Percentiles rank a stretch among this genome's conserved stretches.
Conservation (phyloP, 2,888 invertebrate species). For the Thymelicus acteon region DNA sequence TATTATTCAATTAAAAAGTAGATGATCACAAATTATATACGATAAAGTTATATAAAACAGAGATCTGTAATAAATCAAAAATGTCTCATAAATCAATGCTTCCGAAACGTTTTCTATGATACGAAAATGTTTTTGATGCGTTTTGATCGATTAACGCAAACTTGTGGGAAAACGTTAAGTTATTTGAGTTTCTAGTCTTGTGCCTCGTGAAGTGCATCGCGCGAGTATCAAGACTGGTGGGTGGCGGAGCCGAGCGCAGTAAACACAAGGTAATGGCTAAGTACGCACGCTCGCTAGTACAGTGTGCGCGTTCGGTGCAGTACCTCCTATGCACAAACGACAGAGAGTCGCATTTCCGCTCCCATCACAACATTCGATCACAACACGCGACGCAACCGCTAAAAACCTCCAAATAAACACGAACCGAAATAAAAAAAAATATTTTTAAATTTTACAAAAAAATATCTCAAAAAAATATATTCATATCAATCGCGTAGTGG, state of each 20-base stretch:
- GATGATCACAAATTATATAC: too few species aligned
- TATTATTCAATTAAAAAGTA: too few species aligned
- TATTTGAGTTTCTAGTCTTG: neutral
- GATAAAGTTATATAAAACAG: too few species aligned
- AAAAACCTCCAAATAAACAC: constrained; percentile 74
- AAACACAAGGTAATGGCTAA: constrained; percentile 85
- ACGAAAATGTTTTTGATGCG: neutral
- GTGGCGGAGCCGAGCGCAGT: constrained; percentile 69
- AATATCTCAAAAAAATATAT: constrained; percentile 72
- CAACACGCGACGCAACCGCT: constrained; percentile 78
- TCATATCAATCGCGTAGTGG: constrained; percentile 76
- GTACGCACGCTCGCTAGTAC: constrained; percentile 84
- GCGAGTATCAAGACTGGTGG: constrained; percentile 67
- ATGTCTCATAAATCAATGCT: too few species aligned
- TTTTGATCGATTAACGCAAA: neutral
- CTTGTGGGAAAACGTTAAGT: constrained; percentile 6
- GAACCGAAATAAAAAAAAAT: constrained; percentile 57
- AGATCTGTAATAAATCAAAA: too few species aligned
- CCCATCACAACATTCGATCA: constrained; percentile 67
- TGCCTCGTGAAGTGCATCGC: constrained; percentile 35
- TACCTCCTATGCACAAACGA: constrained; percentile 84
- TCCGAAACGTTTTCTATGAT: too few species aligned
- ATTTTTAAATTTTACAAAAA: constrained; percentile 68
- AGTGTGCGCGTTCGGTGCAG: constrained; percentile 83
- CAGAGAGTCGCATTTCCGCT: constrained; percentile 81